phyloP scores from a whole-genome alignment of 2,113 vertebrate genomes.

The Thunnus maccoyii region DNA sequence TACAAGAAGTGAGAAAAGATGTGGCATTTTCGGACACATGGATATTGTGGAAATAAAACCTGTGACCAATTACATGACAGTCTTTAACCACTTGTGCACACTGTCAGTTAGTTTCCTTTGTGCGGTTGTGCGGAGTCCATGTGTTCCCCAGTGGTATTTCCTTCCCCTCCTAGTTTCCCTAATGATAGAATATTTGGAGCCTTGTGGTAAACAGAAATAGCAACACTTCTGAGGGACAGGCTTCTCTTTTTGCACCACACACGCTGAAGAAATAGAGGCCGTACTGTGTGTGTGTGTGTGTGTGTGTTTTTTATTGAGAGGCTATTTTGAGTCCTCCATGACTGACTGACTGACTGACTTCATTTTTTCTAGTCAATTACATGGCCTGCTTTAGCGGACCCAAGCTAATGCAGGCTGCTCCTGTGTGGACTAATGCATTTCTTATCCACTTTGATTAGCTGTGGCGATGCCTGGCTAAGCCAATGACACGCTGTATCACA shows the following conservation, averaged over 20 bases:
- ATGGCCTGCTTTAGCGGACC: conserved; percentile 18
- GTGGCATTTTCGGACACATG: neutral
- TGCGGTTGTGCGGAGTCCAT: conserved; percentile 39
- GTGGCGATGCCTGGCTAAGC: conserved; percentile 35
- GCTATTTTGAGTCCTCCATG: conserved; percentile 64
- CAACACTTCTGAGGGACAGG: conserved; percentile 72
- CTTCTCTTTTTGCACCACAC: conserved; percentile 68
- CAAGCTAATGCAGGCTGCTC: conserved; percentile 19
- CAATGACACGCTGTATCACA: conserved; percentile 27
- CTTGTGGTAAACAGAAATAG: conserved; percentile 79
- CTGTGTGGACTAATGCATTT: conserved; percentile 50
- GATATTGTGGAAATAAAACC: neutral
- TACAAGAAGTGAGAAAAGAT: neutral
- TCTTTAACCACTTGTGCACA: conserved; percentile 23
- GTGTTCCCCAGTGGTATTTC: conserved; percentile 57
- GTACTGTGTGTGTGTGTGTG: conserved; percentile 47
- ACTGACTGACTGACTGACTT: conserved; percentile 46
- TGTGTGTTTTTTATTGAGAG: conserved; percentile 42
- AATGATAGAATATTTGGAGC: conserved; percentile 72
- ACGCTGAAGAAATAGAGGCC: conserved; percentile 68
- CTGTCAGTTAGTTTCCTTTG: conserved; percentile 29
- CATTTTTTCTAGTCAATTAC: conserved; percentile 50
- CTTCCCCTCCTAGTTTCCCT: conserved; percentile 65
- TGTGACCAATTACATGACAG: conserved; percentile 6
- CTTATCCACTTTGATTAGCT: conserved; percentile 59